Base-by-base conservation (phyloP, 2,797 vertebrate species). In the Bufotes viridis region DNA sequence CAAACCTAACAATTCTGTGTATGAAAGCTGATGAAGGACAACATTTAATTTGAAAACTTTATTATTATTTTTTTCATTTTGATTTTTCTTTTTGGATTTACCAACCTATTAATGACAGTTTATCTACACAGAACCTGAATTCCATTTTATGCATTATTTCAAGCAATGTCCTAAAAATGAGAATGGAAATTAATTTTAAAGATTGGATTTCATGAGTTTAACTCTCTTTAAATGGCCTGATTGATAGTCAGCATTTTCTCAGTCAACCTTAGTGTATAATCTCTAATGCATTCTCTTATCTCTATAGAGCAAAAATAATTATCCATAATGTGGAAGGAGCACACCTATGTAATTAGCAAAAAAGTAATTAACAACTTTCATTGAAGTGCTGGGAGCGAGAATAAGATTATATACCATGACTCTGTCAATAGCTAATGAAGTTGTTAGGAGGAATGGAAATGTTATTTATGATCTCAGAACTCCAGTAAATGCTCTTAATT, bases 391-490 rank as follows among this genome's bases (percentile, higher is more conserved):
- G 63, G 80, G 55, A 87, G 85, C 75, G 61, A 49, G 81, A 89
- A 79, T 69, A 87, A 83, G 84, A 83, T 89, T 87, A 67, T 82
- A 82, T 78, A 67, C 79, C 51, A 79, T 87, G 88, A 65, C 88
- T 85, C 70, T 83, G 88, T 87, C 88, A 86, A 89, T 83, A 87
- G 84, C 88, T 89, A 87, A 89, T 89, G 88, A 89, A 89, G 85
- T 86, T 61, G 79, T 83, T 86, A 89, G 84, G 78, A 24, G 57
- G 60, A 86, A 78, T 22, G 53, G 72, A 89, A 86, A 69, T 87
- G 85, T 89, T 89, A 83, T 87, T 87, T 87, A 89, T 84, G 80
- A 78, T 87, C 88, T 87, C 49, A 53, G 65, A 49, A 87, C 85
- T 87, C 67, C 75, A 89, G 85, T 67, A 86, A 86, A 89, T 87